Evolutionary conservation across 1,140 invertebrate genomes (phyloP).

Genomic region (Bilobella aurantiaca): DNA sequence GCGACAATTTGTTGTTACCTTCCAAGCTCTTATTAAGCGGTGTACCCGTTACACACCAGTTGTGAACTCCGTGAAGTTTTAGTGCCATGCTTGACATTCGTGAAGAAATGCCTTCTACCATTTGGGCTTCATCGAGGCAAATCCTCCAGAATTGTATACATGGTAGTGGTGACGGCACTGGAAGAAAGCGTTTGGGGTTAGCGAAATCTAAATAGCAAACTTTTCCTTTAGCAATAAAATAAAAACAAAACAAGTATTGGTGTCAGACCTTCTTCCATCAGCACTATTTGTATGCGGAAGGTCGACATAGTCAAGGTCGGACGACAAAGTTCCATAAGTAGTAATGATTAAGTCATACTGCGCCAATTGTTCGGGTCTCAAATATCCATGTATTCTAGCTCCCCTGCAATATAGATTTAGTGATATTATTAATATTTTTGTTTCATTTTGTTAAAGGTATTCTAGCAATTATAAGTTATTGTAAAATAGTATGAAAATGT

Average conservation of each 20-base stretch:
- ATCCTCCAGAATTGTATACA: conserved; percentile 65
- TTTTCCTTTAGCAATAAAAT: conserved; percentile 30
- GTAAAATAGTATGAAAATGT: too few species aligned
- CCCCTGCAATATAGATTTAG: conserved; percentile 36
- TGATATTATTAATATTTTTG: not conserved
- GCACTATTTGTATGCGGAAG: conserved; percentile 45
- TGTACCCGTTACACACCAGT: conserved; percentile 70
- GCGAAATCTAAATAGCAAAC: conserved; percentile 45
- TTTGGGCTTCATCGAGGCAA: conserved; percentile 72
- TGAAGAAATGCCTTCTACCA: conserved; percentile 55
- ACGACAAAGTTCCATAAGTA: conserved; percentile 54
- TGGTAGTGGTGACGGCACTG: conserved; percentile 51
- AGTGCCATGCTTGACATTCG: conserved; percentile 54
- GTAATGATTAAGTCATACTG: conserved; percentile 64
- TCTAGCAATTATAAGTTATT: too few species aligned
- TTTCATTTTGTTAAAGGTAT: not conserved
- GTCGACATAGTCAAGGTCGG: conserved; percentile 52
- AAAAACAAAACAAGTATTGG: not conserved
- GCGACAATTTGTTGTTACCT: conserved; percentile 39
- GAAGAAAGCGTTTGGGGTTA: conserved; percentile 51
- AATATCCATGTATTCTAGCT: conserved; percentile 47
- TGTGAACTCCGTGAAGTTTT: conserved; percentile 48
- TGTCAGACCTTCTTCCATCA: conserved; percentile 35
- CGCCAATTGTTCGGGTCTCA: conserved; percentile 54
- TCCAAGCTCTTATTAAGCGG: conserved; percentile 55